Base-by-base conservation (phyloP, 2,797 vertebrate species). In the Pangasius djambal region DNA sequence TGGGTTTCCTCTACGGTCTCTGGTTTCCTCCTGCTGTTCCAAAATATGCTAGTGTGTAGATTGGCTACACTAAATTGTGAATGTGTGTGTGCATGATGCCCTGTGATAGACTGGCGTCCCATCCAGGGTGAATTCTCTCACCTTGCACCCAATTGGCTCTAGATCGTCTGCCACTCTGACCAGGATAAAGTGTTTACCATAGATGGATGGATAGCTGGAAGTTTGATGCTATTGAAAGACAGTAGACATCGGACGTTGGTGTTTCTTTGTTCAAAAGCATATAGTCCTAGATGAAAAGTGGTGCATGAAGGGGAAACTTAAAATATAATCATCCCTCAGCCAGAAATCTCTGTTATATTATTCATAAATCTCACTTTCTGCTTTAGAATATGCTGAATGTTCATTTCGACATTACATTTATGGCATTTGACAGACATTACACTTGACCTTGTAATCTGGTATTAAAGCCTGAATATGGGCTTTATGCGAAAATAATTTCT, bases 401-500 rank as follows among this genome's bases (percentile, higher is more conserved):
- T 86, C 79, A 69, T 63, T 86, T 57, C 9, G 34, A 34, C 34
- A 34, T 34, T 34, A 34, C 34, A 34, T 34, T 34, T 34, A 34
- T 34, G 34, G 34, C 34, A 34, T 34, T 34, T 34, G 34, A 34
- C 34, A 34, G 37, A 22, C 31, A 65, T 63, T 84, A 50, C 6
- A 37, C 15, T 78, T 84, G 61, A 83, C 59, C 55, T 84, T 81
- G 78, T 81, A 88, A 15, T 78, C 52, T 28, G 12, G 40, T 83
- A 65, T 88, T 61, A 40, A 89, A 67, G 61, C 52, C 25, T 59
- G 31, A 81, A 81, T 57, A 31, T 52, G 0, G 28, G 16, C 5
- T 79, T 86, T 63, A 55, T 16, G n/a, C 57, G 52, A 85, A 87
- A 88, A 86, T 89, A 44, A 83, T 89, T 78, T 37, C 44, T 44